Evolutionary conservation across 1,140 invertebrate species (phyloP).

Genomic region (Phortica variegata): DNA sequence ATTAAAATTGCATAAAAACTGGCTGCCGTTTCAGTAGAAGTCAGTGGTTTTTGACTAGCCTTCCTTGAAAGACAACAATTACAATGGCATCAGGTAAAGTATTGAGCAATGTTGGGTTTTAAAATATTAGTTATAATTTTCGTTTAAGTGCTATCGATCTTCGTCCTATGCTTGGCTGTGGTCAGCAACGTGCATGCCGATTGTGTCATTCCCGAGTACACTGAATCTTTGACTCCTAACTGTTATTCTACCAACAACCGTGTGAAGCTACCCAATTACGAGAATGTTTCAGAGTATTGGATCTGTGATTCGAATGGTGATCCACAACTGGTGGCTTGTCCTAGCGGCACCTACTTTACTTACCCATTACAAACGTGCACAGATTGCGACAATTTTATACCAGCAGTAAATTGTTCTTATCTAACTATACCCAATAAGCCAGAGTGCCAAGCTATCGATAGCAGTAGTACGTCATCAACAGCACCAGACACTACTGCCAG

Average conservation of each 20-base stretch:
- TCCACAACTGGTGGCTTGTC: fast-evolving
- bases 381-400: slow-evolving; percentile 20
- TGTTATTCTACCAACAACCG: slow-evolving; percentile 4
- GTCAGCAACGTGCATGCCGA: slow-evolving; percentile 19
- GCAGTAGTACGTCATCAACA: neutral
- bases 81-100: slow-evolving; percentile 49
- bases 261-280: slow-evolving; percentile 29
- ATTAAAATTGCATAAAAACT: slow-evolving; percentile 8
- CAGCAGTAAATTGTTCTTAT: slow-evolving; percentile 11
- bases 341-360: slow-evolving; percentile 9
- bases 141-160: slow-evolving; percentile 23
- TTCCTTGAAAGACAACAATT: slow-evolving; percentile 24
- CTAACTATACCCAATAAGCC: slow-evolving; percentile 1
- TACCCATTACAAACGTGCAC: slow-evolving; percentile 18
- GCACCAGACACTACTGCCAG: neutral
- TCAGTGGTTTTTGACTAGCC: slow-evolving; percentile 35
- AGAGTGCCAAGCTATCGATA: slow-evolving; percentile 7
- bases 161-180: slow-evolving; percentile 21
- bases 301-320: too few species aligned
- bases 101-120: too few species aligned
- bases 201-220: slow-evolving; percentile 13
- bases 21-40: slow-evolving; percentile 8
- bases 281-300: slow-evolving; percentile 22
- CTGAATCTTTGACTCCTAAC: slow-evolving; percentile 5
- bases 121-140: neutral